phyloP scores from a whole-genome alignment of 1,140 invertebrate genomes.

The Nylanderia fulva region DNA sequence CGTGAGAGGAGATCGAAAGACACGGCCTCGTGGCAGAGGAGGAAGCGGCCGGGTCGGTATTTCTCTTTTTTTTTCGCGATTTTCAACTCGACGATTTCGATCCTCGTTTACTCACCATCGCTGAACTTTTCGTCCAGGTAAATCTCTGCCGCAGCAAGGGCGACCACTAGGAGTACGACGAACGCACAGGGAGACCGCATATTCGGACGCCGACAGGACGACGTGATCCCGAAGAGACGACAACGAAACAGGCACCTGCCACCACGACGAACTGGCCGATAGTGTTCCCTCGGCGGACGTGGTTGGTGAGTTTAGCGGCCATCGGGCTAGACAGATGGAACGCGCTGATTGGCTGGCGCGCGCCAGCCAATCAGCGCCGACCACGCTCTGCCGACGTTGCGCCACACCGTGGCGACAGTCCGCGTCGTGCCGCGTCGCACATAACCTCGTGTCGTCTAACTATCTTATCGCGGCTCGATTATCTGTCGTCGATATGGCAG shows the following conservation, averaged over 20 bases:
- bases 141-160: constrained; percentile 85
- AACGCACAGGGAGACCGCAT: constrained; percentile 86
- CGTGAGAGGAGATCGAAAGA: not conserved
- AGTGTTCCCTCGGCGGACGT: constrained; percentile 76
- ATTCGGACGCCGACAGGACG: constrained; percentile 82
- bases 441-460: constrained; percentile 18
- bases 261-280: constrained; percentile 73
- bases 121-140: constrained; percentile 91
- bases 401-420: constrained; percentile 60
- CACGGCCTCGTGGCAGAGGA: constrained; percentile 1
- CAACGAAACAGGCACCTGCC: constrained; percentile 78
- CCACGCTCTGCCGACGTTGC: constrained; percentile 82
- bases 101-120: constrained; percentile 91
- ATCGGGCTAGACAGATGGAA: constrained; percentile 88
- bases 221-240: constrained; percentile 77
- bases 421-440: constrained; percentile 34
- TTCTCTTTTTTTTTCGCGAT: too few species aligned
- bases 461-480: constrained; percentile 26
- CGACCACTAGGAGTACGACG: constrained; percentile 86
- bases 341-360: constrained; percentile 83
- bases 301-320: constrained; percentile 73
- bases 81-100: too few species aligned
- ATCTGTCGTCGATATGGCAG: constrained; percentile 67
- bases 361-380: constrained; percentile 85
- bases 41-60: not conserved